Base-by-base conservation (phyloP, 2,888 invertebrate genomes). In the Sicus ferrugineus region DNA sequence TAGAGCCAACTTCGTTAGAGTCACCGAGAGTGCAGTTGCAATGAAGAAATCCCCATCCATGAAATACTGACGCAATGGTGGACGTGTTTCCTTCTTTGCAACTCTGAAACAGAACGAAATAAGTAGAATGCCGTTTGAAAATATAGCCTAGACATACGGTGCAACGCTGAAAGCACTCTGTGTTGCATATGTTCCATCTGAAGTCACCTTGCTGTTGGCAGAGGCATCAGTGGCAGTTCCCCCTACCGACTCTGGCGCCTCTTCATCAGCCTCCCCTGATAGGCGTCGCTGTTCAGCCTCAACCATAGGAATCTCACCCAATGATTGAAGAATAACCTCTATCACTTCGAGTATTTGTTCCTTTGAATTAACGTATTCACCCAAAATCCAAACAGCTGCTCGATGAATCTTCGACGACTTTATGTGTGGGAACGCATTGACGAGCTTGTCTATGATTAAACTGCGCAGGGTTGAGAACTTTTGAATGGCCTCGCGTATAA, bases 151-250 rank as follows among this genome's bases (percentile, higher is more conserved):
- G 63, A 88, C 91, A 88, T 84, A 92, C 90, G 89, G 88, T 28
- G 91, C 88, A 76, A 94, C 88, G 81, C 94, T 97, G 86, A 98
- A 97, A 52, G 97, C 98, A 74, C 97, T 97, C 86, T 99, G 98
- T 3, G 97, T 93, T 30, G 98, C 99, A 85, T 99, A 99, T 0
- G 98, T 98, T 23, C 99, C 99, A 87, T 99, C 99, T 42, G 98
- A 98, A 58, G 99, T 99, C 52, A 99, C 97, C 71, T 85, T 85
- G 63, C 81, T 85, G 71, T 75, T 83, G 11, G 69, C 66, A 6
- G 68, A 23, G 3, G 48, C 19, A 26, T 30, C 56, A 7, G 61
- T 48, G 11, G 64, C 71, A 28, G 70, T 28, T 52, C 50, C 30
- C 21, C 67, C 42, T 16, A 62, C 65, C 5, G 72, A 65, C 6